phyloP scores from a whole-genome alignment of 2,113 vertebrate genomes.

The Zosterops lateralis region DNA sequence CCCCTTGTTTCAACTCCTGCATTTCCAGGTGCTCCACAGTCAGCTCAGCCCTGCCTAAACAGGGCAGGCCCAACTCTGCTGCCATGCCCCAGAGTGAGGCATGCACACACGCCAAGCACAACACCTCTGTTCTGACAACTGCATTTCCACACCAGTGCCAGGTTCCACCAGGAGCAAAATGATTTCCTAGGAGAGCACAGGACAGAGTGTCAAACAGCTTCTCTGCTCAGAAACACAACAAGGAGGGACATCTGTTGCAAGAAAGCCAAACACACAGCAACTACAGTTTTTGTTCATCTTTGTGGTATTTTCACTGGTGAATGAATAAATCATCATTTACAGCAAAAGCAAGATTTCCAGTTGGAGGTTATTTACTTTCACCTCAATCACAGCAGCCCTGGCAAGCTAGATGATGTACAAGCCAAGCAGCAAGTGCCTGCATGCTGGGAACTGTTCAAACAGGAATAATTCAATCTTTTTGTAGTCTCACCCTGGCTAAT shows the following conservation, averaged over 20 bases:
- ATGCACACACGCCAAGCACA: rapidly evolving
- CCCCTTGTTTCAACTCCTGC: not conserved
- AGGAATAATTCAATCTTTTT: conserved; percentile 56
- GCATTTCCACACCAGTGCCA: not conserved
- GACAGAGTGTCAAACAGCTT: not conserved
- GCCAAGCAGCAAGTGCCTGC: conserved; percentile 28
- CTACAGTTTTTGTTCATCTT: not conserved
- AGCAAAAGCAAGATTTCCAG: conserved; percentile 6
- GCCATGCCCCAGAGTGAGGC: not conserved
- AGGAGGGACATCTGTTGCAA: not conserved
- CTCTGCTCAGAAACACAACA: not conserved
- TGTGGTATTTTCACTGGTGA: not conserved
- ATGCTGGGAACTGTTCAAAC: conserved; percentile 51
- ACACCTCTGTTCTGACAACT: not conserved
- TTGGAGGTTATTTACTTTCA: conserved; percentile 7
- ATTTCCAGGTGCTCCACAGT: not conserved
- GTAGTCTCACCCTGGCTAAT: not conserved
- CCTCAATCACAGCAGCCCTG: conserved; percentile 9
- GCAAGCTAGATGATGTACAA: conserved; percentile 21
- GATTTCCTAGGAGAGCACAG: not conserved
- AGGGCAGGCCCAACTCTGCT: not conserved
- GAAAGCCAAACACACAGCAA: not conserved
- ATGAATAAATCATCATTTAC: not conserved
- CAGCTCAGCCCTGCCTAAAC: not conserved
- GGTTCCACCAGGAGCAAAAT: not conserved